Evolutionary conservation across 2,113 vertebrate genomes (phyloP).

Genomic region (Donacobius atricapilla): DNA sequence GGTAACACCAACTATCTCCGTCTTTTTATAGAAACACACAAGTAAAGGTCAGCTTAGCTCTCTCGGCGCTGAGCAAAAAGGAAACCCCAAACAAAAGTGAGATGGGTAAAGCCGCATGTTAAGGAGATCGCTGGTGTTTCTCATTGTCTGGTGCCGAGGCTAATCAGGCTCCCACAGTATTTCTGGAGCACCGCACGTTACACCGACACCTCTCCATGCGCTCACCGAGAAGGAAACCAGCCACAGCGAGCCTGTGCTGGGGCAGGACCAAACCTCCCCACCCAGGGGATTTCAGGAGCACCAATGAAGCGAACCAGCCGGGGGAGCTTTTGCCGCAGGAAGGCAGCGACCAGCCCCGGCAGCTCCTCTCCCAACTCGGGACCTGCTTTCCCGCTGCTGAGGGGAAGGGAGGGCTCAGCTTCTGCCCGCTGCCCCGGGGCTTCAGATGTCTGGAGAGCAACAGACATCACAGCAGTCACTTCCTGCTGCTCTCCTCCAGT

Average conservation of each 20-base stretch:
- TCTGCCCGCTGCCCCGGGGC: background rate
- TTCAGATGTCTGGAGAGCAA: background rate
- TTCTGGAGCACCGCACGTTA: background rate
- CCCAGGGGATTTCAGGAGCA: fast-evolving
- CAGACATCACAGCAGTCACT: background rate
- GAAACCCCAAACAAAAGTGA: background rate
- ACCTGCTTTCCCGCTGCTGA: background rate
- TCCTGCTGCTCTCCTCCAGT: fast-evolving
- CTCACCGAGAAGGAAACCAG: background rate
- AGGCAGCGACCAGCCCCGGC: fast-evolving
- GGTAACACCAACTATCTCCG: background rate
- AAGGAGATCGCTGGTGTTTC: background rate
- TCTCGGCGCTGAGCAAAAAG: background rate
- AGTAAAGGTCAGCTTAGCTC: background rate
- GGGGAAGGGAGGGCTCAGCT: background rate
- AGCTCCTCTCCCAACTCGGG: background rate
- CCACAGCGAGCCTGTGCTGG: fast-evolving
- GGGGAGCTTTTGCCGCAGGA: fast-evolving
- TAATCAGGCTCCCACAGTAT: background rate
- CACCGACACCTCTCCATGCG: background rate
- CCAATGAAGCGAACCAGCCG: fast-evolving
- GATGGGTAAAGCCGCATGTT: fast-evolving
- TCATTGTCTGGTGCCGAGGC: background rate
- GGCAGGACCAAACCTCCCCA: background rate
- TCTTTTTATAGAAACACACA: background rate